Evolutionary conservation across 2,113 vertebrate genomes (phyloP).

Genomic region (Mus pahari): DNA sequence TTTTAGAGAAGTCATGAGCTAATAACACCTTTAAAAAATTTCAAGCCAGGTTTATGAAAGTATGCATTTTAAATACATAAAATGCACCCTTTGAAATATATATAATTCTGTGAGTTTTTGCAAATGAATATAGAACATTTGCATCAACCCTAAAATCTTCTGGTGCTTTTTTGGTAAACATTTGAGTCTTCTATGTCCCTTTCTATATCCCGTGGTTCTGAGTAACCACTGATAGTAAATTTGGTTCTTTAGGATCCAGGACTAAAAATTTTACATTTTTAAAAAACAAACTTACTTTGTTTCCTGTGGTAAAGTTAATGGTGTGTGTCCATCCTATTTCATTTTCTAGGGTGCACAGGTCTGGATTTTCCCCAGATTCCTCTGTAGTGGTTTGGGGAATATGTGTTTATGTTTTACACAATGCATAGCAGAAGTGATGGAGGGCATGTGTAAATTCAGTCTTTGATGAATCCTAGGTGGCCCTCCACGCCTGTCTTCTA

Average conservation of each 20-base stretch:
- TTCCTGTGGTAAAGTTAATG: background rate
- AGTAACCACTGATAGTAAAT: background rate
- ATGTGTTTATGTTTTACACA: background rate
- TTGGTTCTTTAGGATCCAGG: background rate
- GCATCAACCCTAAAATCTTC: background rate
- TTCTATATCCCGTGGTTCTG: background rate
- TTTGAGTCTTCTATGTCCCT: background rate
- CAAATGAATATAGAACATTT: background rate
- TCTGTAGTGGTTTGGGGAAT: background rate
- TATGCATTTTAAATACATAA: background rate
- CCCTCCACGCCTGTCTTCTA: background rate
- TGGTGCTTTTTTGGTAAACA: conserved; percentile 3
- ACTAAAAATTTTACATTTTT: background rate
- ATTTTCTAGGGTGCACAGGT: background rate
- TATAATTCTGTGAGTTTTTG: background rate
- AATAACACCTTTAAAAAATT: background rate
- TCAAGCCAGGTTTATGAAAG: background rate
- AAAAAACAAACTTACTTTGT: background rate
- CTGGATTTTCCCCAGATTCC: background rate
- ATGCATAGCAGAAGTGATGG: background rate
- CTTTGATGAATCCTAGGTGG: background rate
- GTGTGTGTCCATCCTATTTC: background rate
- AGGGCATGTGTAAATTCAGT: background rate
- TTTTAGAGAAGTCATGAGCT: background rate
- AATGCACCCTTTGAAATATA: background rate